Conservation (phyloP, 2,797 vertebrate species). For the Eulemur mongoz region DNA sequence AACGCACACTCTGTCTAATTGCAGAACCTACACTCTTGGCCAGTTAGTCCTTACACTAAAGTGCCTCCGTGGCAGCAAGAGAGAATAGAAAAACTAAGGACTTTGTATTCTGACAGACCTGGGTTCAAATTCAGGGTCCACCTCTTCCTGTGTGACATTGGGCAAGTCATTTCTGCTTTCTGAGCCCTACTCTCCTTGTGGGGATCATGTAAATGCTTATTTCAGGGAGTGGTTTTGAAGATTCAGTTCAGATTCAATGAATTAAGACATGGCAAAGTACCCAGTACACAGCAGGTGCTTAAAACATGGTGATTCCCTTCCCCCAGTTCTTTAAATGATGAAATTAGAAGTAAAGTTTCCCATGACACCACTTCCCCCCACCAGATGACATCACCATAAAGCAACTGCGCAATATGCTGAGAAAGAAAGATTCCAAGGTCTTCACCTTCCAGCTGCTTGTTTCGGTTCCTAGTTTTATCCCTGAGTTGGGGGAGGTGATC, state of each 20-base stretch:
- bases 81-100: neutral
- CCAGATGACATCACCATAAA: neutral
- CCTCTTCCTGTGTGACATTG: neutral
- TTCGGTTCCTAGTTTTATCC: neutral
- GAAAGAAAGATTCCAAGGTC: neutral
- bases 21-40: neutral
- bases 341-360: neutral
- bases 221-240: neutral
- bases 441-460: neutral
- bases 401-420: neutral
- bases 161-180: neutral
- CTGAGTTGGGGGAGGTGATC: neutral
- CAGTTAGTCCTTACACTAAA: neutral
- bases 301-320: neutral
- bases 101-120: conserved; percentile 28
- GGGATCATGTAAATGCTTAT: neutral
- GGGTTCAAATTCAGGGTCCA: neutral
- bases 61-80: neutral
- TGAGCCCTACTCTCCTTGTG: neutral
- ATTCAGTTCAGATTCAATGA: neutral
- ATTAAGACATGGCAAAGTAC: neutral
- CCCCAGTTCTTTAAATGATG: neutral
- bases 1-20: neutral
- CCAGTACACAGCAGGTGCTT: neutral
- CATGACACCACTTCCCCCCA: neutral